Conservation (phyloP, 2,113 vertebrate genomes). For the Mirza zaza region DNA sequence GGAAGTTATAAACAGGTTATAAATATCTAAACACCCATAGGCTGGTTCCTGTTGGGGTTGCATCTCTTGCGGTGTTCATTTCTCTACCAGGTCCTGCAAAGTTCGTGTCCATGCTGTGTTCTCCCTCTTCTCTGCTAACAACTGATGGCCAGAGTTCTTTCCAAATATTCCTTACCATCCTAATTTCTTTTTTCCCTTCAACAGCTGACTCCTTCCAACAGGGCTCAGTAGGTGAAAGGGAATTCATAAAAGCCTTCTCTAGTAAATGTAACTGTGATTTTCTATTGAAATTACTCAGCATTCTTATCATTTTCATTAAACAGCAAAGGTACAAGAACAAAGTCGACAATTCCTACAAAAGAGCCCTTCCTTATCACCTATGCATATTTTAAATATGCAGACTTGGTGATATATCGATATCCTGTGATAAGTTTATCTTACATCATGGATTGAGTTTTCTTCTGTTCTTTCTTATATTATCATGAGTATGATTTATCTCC, state of each 20-base stretch:
- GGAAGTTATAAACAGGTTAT: background rate
- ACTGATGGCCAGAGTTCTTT: background rate
- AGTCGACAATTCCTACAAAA: background rate
- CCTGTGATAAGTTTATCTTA: background rate
- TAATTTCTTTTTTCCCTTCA: background rate
- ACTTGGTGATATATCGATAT: background rate
- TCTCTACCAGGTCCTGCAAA: background rate
- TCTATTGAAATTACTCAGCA: background rate
- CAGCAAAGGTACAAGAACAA: background rate
- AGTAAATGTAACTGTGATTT: background rate
- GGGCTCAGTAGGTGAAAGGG: background rate
- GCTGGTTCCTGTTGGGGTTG: background rate
- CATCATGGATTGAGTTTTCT: background rate
- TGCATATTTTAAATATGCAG: background rate
- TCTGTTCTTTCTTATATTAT: background rate
- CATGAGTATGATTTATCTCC: background rate
- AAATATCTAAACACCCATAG: background rate
- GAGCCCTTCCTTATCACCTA: background rate
- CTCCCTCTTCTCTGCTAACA: background rate
- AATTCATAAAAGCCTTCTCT: background rate
- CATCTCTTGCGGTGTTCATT: background rate
- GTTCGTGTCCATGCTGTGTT: fast-evolving
- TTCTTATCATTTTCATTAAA: background rate
- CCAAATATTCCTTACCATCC: background rate
- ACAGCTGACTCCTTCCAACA: background rate